Percentiles rank a stretch among this genome's conserved stretches.
phyloP scores from a whole-genome alignment of 1,140 invertebrate species.

The Lordiphosa collinella region DNA sequence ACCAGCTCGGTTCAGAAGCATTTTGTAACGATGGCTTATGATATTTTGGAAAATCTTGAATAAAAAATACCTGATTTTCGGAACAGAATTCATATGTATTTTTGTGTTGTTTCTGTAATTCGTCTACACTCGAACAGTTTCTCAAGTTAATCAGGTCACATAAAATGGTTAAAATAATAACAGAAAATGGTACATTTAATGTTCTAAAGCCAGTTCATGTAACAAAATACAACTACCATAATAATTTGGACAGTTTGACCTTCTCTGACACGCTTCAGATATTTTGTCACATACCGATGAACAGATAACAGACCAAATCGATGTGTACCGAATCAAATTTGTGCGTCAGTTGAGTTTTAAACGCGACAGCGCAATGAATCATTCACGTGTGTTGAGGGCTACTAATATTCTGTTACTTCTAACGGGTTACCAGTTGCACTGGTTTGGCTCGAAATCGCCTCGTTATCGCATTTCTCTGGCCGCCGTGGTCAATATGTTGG shows the following conservation, averaged over 20 bases:
- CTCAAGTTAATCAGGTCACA: too few species aligned
- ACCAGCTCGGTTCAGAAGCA: too few species aligned
- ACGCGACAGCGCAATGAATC: slow-evolving; percentile 40
- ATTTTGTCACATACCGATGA: slow-evolving; percentile 26
- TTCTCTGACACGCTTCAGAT: slow-evolving; percentile 20
- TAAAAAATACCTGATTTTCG: too few species aligned
- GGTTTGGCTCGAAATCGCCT: slow-evolving; percentile 43
- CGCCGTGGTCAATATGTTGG: slow-evolving; percentile 31
- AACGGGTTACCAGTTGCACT: slow-evolving; percentile 60
- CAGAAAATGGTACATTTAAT: too few species aligned
- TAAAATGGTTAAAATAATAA: too few species aligned
- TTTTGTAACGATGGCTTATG: too few species aligned
- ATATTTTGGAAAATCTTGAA: too few species aligned
- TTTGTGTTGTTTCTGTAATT: neutral
- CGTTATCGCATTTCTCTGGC: slow-evolving; percentile 44
- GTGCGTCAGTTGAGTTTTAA: slow-evolving; percentile 8
- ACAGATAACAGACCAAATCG: slow-evolving; percentile 36
- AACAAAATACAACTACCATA: neutral
- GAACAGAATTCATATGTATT: too few species aligned
- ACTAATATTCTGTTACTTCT: slow-evolving; percentile 52
- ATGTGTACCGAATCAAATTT: neutral
- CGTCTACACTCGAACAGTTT: neutral
- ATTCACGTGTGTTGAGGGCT: slow-evolving; percentile 42
- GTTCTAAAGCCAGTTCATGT: too few species aligned
- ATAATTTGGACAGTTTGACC: neutral